Base-by-base conservation (phyloP, 2,797 vertebrate genomes). In the Hemitrygon akajei region DNA sequence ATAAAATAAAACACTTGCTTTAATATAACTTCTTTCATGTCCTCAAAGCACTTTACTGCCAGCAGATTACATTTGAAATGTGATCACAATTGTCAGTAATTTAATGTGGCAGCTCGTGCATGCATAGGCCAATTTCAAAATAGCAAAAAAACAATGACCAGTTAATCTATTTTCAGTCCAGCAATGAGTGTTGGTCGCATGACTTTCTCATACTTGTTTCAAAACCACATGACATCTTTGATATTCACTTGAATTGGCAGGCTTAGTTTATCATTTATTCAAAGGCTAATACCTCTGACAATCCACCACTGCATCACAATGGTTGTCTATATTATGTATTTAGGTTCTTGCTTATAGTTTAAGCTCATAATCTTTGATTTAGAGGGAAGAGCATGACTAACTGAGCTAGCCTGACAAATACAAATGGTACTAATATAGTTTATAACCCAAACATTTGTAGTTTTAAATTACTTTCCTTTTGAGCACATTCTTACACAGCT, bases 181-280 rank as follows among this genome's bases (percentile, higher is more conserved):
- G 9, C 60, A 60, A 20, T 69, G 63, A 89, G 20, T 60, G 56
- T 66, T 66, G 60, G 86, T 89, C 0, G 18, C 58, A 89, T 66
- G 60, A 37, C 20, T 63, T 89, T 60, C 16, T 18, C 37, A 60
- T 89, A 34, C 86, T 69, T 69, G n/a, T 69, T 89, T 66, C 60
- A 89, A 89, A 37, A 69, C 86, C 20, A 20, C 7, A 63, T 69
- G n/a, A n/a, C 30, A 69, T 69, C n/a, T 10, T 89, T 89, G 63
- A 89, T 89, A 89, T 34, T 69, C 86, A 89, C 60, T 69, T 89
- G n/a, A 89, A 89, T 60, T 69, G 63, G 63, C n/a, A 89, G 86
- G 34, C 18, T 89, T 69, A 37, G 30, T 89, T 87, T 66, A 69
- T 69, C 60, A 89, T 89, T 87, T 89, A 89, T 63, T 86, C 56